A percentile compares a stretch with the other conserved stretches of the same genome.
phyloP scores from a whole-genome alignment of 1,140 invertebrate genomes.

The Anagrus nilaparvatae region DNA sequence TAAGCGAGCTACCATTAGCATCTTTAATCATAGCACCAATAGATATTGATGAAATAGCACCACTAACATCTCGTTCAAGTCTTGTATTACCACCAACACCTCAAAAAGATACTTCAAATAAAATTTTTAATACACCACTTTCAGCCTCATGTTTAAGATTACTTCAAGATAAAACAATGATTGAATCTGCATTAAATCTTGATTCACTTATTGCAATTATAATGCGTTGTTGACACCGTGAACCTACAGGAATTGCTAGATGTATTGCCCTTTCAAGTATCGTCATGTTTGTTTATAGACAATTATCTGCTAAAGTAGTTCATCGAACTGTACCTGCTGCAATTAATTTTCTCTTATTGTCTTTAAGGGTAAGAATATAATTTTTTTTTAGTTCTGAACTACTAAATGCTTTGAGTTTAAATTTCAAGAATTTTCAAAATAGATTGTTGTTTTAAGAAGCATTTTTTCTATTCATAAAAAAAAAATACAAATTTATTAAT shows the following conservation, averaged over 20 bases:
- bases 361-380: slow-evolving; percentile 66
- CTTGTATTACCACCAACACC: slow-evolving; percentile 32
- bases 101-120: slow-evolving; percentile 28
- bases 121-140: slow-evolving; percentile 32
- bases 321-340: slow-evolving; percentile 72
- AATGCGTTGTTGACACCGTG: slow-evolving; percentile 72
- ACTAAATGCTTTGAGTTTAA: too few relatives aligned
- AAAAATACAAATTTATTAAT: too few relatives aligned
- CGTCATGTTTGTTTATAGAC: slow-evolving; percentile 74
- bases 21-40: slow-evolving; percentile 41
- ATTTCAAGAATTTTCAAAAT: too few relatives aligned
- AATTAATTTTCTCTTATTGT: slow-evolving; percentile 74
- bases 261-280: slow-evolving; percentile 83
- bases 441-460: too few relatives aligned
- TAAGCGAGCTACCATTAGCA: slow-evolving; percentile 50
- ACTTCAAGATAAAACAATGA: slow-evolving; percentile 75
- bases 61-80: slow-evolving; percentile 30
- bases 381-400: too few relatives aligned
- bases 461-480: too few relatives aligned
- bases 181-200: slow-evolving; percentile 72
- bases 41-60: slow-evolving; percentile 36
- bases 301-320: slow-evolving; percentile 52
- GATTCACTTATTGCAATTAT: slow-evolving; percentile 77
- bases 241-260: slow-evolving; percentile 79
- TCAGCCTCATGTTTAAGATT: slow-evolving; percentile 55